Evolutionary conservation across 2,888 invertebrate species (phyloP).

Genomic region (Drosophila affinis): DNA sequence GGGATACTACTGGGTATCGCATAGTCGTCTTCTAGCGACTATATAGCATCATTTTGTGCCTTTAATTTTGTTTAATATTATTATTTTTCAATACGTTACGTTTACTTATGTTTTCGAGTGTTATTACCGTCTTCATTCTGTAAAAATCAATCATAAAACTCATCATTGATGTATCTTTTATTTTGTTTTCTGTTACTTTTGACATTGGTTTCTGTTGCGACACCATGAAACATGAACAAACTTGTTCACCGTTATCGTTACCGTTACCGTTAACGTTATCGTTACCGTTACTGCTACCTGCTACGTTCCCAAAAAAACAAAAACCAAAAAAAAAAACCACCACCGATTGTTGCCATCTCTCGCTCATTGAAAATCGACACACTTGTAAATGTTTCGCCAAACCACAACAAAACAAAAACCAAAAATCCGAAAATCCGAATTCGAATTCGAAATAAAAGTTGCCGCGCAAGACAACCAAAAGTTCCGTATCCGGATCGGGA

Average conservation of each 20-base stretch:
- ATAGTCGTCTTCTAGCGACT: not conserved
- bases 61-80: not conserved
- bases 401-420: slow-evolving; percentile 42
- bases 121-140: slow-evolving; percentile 15
- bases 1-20: not conserved
- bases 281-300: slow-evolving; percentile 30
- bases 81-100: not conserved
- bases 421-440: slow-evolving; percentile 43
- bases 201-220: slow-evolving; percentile 27
- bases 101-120: not conserved
- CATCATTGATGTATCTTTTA: slow-evolving; percentile 43
- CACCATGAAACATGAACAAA: slow-evolving; percentile 12
- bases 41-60: not conserved
- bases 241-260: slow-evolving; percentile 35
- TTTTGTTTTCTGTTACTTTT: slow-evolving; percentile 39
- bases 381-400: slow-evolving; percentile 50
- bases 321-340: slow-evolving; percentile 18
- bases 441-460: slow-evolving; percentile 43
- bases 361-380: slow-evolving; percentile 33
- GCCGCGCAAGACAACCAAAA: slow-evolving; percentile 55
- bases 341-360: slow-evolving; percentile 14
- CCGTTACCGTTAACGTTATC: slow-evolving; percentile 45
- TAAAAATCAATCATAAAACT: slow-evolving; percentile 27
- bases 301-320: slow-evolving; percentile 12
- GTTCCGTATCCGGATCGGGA: not conserved